Base-by-base conservation (phyloP, 2,113 vertebrate genomes). In the Pelvicachromis taeniatus region DNA sequence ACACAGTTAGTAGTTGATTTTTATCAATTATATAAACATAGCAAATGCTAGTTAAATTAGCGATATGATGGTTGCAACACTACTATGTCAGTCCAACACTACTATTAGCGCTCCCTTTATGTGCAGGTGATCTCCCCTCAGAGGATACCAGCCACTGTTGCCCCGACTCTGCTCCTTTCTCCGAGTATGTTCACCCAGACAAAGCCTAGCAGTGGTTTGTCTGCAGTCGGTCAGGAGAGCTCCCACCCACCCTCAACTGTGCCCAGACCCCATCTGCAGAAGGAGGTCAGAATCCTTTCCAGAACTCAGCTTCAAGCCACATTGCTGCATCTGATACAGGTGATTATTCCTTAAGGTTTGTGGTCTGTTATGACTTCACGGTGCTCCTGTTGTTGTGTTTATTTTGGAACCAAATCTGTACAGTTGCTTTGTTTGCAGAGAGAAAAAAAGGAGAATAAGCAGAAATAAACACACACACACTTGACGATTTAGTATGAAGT, bases 231-330 rank as follows among this genome's bases (percentile, higher is more conserved):
- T 92, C 84, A 89, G 85, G 75, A 93, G 33, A 61, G 45, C 50
- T 38, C 83, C 61, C 56, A 84, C 33, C 23, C 48, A 14, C 75
- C 87, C 6, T 40, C 85, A 23, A 16, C 75, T 35, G 45, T 80
- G 45, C 35, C 81, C 29, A 80, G 63, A 50, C 81, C 85, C 19
- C 79, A 48, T 1, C 54, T 52, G 42, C 88, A 90, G 31, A 83
- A 87, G 4, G 92, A 95, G 54, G 35, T 84, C 77, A 65, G 77
- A 65, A 90, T 94, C 2, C 90, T 98, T 65, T 97, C 94, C 2
- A 97, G 95, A 93, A 81, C 77, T 53, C 98, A 99, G 91, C 96
- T 99, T n/a, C 97, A 98, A 91, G 96, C 97, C 78, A 95, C 97
- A 0, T 95, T 99, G 14, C 92, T 99, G 5, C 94, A 97, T 90